phyloP scores from a whole-genome alignment of 2,888 invertebrate species.

The Megalurothrips usitatus region DNA sequence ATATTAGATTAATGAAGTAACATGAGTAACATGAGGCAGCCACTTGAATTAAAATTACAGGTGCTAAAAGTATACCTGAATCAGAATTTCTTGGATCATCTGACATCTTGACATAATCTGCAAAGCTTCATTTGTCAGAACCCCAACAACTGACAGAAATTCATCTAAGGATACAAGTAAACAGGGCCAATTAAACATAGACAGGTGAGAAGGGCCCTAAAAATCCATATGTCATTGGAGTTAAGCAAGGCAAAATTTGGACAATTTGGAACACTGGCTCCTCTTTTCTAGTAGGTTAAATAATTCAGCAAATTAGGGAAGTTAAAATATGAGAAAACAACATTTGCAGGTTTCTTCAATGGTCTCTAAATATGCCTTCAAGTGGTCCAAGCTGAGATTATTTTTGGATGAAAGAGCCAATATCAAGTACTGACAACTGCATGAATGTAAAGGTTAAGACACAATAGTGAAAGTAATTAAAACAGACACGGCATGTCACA shows the following conservation, averaged over 20 bases:
- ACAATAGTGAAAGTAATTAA: background rate
- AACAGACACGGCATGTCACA: background rate
- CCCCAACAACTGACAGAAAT: background rate
- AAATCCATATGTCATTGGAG: background rate
- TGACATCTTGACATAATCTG: background rate
- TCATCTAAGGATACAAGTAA: background rate
- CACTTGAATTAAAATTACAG: background rate
- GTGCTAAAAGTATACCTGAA: background rate
- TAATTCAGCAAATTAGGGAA: background rate
- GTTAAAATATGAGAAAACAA: background rate
- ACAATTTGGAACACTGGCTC: background rate
- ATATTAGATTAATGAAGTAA: background rate
- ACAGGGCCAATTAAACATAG: background rate
- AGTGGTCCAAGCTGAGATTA: background rate
- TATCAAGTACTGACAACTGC: background rate
- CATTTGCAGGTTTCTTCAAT: too few species aligned
- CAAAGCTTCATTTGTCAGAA: background rate
- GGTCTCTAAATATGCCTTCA: background rate
- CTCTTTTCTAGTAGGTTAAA: too few species aligned
- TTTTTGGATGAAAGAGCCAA: background rate
- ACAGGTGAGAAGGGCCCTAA: background rate
- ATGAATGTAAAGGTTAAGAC: constrained; percentile 12
- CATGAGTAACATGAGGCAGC: constrained; percentile 11
- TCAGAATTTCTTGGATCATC: background rate
- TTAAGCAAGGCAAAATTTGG: background rate